A percentile compares a stretch with the other conserved stretches of the same genome.
phyloP scores from a whole-genome alignment of 2,113 vertebrate genomes.

The Mola mola region DNA sequence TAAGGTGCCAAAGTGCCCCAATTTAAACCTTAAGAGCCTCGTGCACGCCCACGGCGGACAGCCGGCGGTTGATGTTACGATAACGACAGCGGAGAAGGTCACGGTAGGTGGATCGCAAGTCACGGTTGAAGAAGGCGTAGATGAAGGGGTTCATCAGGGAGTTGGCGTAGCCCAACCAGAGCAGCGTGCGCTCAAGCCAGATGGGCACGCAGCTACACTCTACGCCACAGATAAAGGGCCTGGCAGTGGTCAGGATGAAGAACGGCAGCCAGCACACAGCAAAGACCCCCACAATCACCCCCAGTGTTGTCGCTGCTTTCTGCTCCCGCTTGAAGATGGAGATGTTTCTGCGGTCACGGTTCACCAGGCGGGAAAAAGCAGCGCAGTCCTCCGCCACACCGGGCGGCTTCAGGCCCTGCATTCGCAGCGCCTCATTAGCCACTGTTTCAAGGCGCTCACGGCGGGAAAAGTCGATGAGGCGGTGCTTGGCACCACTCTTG shows the following conservation, averaged over 20 bases:
- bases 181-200: constrained; percentile 83
- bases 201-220: constrained; percentile 86
- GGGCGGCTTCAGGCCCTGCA: constrained; percentile 82
- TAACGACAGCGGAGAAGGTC: constrained; percentile 84
- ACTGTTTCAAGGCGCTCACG: constrained; percentile 73
- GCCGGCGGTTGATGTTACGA: constrained; percentile 85
- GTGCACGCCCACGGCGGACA: constrained; percentile 84
- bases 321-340: constrained; percentile 86
- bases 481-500: constrained; percentile 84
- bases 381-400: constrained; percentile 81
- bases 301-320: constrained; percentile 84
- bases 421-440: constrained; percentile 76
- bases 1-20: neutral
- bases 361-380: constrained; percentile 79
- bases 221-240: constrained; percentile 84
- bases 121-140: constrained; percentile 86
- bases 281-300: constrained; percentile 85
- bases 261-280: constrained; percentile 85
- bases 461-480: constrained; percentile 76
- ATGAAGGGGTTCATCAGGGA: constrained; percentile 87
- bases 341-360: constrained; percentile 82
- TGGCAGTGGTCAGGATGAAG: constrained; percentile 83
- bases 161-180: constrained; percentile 86
- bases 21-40: constrained; percentile 80
- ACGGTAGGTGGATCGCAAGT: constrained; percentile 83